Evolutionary conservation across 1,140 invertebrate genomes (phyloP).

Genomic region (Drosophila pectinifera): DNA sequence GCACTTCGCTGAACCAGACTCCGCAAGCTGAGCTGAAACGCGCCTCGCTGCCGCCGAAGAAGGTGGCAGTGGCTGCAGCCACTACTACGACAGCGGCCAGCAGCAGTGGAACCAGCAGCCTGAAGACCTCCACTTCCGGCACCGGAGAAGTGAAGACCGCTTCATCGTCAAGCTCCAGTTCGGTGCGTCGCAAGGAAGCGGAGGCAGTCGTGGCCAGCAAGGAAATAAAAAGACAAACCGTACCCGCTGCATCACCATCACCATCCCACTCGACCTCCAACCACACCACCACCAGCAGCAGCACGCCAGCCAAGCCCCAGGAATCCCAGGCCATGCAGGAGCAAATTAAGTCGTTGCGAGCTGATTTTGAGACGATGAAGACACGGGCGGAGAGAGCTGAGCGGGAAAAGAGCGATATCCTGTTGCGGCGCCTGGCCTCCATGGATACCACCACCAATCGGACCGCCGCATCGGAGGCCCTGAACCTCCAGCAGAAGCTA

Average conservation of each 20-base stretch:
- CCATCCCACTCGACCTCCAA: conserved; percentile 77
- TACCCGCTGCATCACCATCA: conserved; percentile 85
- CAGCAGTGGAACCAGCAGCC: conserved; percentile 20
- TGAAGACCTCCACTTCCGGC: conserved; percentile 81
- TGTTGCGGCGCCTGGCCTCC: conserved; percentile 90
- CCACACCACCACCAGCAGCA: conserved; percentile 78
- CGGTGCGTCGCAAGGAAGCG: conserved; percentile 61
- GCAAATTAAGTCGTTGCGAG: conserved; percentile 88
- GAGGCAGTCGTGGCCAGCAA: conserved; percentile 81
- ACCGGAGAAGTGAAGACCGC: conserved; percentile 54
- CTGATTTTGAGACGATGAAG: conserved; percentile 87
- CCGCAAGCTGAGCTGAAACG: conserved; percentile 55
- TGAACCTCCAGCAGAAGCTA: conserved; percentile 92
- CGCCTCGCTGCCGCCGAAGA: conserved; percentile 73
- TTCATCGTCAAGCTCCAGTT: conserved; percentile 28
- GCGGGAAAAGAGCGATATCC: conserved; percentile 94
- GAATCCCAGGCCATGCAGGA: conserved; percentile 85
- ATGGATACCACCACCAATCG: conserved; percentile 91
- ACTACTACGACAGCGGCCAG: conserved; percentile 25
- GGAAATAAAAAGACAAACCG: conserved; percentile 85
- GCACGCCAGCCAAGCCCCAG: conserved; percentile 57
- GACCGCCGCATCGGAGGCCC: conserved; percentile 89
- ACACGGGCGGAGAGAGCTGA: conserved; percentile 91
- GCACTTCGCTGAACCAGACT: conserved; percentile 53
- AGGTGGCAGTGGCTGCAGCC: conserved; percentile 45